A percentile compares a stretch with the other conserved stretches of the same genome.
phyloP scores from a whole-genome alignment of 2,797 vertebrate genomes.

The Parauchenoglanis ngamensis region DNA sequence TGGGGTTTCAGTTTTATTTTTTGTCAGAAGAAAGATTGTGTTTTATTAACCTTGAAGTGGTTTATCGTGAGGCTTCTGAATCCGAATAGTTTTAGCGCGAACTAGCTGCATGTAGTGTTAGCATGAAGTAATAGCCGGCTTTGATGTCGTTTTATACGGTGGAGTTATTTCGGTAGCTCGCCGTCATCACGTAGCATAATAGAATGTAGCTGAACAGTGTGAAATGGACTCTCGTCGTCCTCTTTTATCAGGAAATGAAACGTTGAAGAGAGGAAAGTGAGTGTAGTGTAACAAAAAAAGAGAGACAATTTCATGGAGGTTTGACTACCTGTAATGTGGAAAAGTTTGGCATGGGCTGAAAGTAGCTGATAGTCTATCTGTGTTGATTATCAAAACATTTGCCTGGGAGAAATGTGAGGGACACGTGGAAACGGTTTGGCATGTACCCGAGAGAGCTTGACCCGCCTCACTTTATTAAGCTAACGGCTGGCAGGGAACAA shows the following conservation, averaged over 20 bases:
- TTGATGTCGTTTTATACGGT: slow-evolving; percentile 26
- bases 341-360: slow-evolving; percentile 55
- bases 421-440: slow-evolving; percentile 27
- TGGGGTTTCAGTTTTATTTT: slow-evolving; percentile 2
- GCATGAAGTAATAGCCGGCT: slow-evolving; percentile 36
- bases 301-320: slow-evolving; percentile 52
- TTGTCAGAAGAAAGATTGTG: slow-evolving; percentile 19
- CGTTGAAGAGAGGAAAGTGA: slow-evolving; percentile 30
- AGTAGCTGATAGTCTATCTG: slow-evolving; percentile 52
- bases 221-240: slow-evolving; percentile 39
- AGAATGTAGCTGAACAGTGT: slow-evolving; percentile 41
- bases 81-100: slow-evolving; percentile 22
- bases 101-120: slow-evolving; percentile 20
- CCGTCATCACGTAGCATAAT: slow-evolving; percentile 40
- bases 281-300: slow-evolving; percentile 21
- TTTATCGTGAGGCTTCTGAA: slow-evolving; percentile 20
- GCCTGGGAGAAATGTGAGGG: not conserved
- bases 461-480: not conserved
- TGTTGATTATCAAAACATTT: slow-evolving; percentile 46
- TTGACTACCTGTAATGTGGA: slow-evolving; percentile 53
- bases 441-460: slow-evolving; percentile 9
- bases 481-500: slow-evolving; percentile 7
- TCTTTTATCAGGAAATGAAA: slow-evolving; percentile 49
- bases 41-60: slow-evolving; percentile 35
- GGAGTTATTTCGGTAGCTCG: slow-evolving; percentile 36